Conservation (phyloP, 2,113 vertebrate species). For the Parus major region DNA sequence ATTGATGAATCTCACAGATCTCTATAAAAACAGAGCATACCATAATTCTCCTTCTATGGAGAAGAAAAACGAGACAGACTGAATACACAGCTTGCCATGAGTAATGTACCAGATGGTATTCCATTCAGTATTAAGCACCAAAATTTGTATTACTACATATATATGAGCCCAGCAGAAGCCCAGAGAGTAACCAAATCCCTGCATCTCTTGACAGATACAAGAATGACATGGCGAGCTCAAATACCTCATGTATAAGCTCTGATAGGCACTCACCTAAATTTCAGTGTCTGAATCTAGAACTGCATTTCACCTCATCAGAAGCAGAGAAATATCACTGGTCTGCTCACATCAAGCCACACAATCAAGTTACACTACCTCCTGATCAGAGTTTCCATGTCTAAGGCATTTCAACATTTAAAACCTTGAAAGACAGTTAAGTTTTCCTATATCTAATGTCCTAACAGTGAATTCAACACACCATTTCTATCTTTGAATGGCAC, state of each 20-base stretch:
- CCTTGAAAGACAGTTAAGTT: neutral
- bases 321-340: accelerated
- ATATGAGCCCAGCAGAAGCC: neutral
- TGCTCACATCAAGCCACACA: neutral
- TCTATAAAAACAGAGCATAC: neutral
- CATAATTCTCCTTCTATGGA: neutral
- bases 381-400: neutral
- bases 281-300: neutral
- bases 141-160: neutral
- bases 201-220: neutral
- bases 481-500: neutral
- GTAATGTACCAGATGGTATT: neutral
- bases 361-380: neutral
- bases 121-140: neutral
- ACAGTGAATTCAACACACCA: neutral
- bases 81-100: neutral
- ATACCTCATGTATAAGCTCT: neutral
- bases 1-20: neutral
- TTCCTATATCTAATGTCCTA: neutral
- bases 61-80: neutral
- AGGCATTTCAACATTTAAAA: neutral
- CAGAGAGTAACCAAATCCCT: neutral
- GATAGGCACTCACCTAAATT: neutral
- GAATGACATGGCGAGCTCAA: accelerated
- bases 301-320: neutral